These are phyloP conservation scores for Psittacus erithacus DNA, from an alignment of 2,113 vertebrate genomes.

Conservation along the genomic window DNA sequence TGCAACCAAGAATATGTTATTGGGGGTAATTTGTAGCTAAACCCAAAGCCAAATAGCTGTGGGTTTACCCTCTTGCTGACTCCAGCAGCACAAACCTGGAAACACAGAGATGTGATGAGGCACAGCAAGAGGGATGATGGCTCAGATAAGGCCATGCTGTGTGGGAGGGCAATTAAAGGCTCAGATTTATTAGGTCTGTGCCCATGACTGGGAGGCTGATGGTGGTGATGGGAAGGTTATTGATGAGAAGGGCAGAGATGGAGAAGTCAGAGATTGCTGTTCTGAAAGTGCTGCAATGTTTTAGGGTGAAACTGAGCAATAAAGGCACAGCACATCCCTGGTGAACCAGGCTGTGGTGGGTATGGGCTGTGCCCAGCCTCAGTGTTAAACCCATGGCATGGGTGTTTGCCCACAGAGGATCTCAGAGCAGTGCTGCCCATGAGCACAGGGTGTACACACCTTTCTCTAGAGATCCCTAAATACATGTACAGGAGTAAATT, in stretches of 20 bases:
- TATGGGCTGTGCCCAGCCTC: neutral
- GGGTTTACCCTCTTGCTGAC: neutral
- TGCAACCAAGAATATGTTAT: fast-evolving
- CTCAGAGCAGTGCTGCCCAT: neutral
- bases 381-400: fast-evolving
- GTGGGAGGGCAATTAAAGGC: neutral
- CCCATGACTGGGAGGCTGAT: neutral
- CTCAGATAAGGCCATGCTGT: neutral
- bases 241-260: neutral
- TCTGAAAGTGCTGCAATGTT: neutral
- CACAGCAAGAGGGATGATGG: neutral
- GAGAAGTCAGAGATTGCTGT: neutral
- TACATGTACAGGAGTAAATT: neutral
- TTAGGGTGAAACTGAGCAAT: neutral
- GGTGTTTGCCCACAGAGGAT: too few species aligned
- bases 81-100: neutral
- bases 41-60: neutral
- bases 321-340: neutral
- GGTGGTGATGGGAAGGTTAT: neutral
- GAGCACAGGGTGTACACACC: fast-evolving
- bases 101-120: neutral
- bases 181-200: neutral
- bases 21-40: neutral
- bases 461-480: neutral
- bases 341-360: neutral